Base-by-base conservation (phyloP, 2,797 vertebrate species). In the Sternotherus odoratus region DNA sequence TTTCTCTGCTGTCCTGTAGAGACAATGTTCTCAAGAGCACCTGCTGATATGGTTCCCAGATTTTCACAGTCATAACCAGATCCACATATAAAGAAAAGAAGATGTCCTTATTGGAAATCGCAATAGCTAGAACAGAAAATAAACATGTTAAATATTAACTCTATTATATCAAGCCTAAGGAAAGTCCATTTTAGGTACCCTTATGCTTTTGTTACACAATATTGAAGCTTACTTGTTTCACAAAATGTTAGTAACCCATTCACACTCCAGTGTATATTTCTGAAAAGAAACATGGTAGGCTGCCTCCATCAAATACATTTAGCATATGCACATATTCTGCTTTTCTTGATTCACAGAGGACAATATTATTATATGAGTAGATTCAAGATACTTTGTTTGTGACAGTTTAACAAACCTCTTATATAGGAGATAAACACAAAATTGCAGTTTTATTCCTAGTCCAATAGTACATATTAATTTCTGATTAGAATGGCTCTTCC, bases 1-100 rank as follows among this genome's bases (percentile, higher is more conserved):
- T 82, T 90, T 85, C 79, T 60, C 39, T 84, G 7, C 23, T 85
- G 11, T 39, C 57, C 5, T 23, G 82, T 66, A 84, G 21, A 93
- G 3, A 5, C 0, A 4, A 5, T 46, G 5, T 28, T 39, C 1
- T 86, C 8, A 54, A 94, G 49, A 60, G 2, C 10, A 24, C 54
- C 0, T 49, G 33, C 17, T 26, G 15, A 21, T 36, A 3, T 43
- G 39, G 88, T 90, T n/a, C 39, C 39, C 56, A 2, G 21, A 57
- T 79, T 39, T 57, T 87, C 36, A 13, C 33, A 26, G 46, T 56
- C 2, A 5, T 4, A 82, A 88, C 77, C 24, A 77, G 8, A 39
- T 82, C 11, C 13, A 1, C 43, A 80, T 0, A 30, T 86, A 86
- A 63, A 8, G 48, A 6, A 43, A 1, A 53, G 26, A 53, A 69